Percentiles rank a stretch among this genome's conserved stretches.
These are phyloP conservation scores for Cryptocephalus primarius DNA, from an alignment of 2,888 invertebrate species.

Conservation along the genomic window DNA sequence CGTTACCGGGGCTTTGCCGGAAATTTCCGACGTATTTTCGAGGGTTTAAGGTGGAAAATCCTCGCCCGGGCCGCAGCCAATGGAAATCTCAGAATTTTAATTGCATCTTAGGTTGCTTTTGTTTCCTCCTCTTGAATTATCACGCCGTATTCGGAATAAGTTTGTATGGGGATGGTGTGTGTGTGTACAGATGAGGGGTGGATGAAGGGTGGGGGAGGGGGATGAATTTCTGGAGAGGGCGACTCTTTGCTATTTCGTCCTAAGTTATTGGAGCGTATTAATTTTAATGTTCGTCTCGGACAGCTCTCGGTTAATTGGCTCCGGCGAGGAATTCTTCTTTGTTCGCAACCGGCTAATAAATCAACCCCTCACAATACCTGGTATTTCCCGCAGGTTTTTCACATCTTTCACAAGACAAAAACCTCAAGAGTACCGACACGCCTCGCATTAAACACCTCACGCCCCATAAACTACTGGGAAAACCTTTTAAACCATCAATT, in stretches of 20 bases:
- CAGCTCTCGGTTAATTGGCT: not conserved
- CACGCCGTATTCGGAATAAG: slow-evolving; percentile 18
- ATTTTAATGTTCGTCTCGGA: slow-evolving; percentile 1
- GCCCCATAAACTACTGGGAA: no score
- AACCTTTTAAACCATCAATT: no score
- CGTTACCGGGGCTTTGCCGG: slow-evolving; percentile 20
- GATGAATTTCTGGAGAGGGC: not conserved
- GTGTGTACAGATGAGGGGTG: slow-evolving; percentile 1
- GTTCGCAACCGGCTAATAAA: no score
- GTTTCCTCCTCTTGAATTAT: slow-evolving; percentile 36
- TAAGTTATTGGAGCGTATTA: slow-evolving; percentile 2
- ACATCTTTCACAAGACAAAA: no score
- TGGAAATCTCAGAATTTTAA: slow-evolving; percentile 40
- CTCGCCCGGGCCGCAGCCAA: slow-evolving; percentile 24
- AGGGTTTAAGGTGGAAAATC: slow-evolving; percentile 21
- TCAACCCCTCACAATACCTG: no score
- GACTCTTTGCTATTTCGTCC: slow-evolving; percentile 7
- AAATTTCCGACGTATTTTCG: slow-evolving; percentile 24
- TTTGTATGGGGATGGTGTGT: slow-evolving; percentile 13
- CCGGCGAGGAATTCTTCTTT: not conserved
- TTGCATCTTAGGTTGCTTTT: slow-evolving; percentile 40
- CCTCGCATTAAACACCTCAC: no score
- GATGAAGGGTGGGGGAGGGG: not conserved
- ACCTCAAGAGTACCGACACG: no score
- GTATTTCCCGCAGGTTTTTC: no score